A percentile compares a stretch with the other conserved stretches of the same genome.
phyloP scores from a whole-genome alignment of 2,888 invertebrate genomes.

The Molanna angustata region DNA sequence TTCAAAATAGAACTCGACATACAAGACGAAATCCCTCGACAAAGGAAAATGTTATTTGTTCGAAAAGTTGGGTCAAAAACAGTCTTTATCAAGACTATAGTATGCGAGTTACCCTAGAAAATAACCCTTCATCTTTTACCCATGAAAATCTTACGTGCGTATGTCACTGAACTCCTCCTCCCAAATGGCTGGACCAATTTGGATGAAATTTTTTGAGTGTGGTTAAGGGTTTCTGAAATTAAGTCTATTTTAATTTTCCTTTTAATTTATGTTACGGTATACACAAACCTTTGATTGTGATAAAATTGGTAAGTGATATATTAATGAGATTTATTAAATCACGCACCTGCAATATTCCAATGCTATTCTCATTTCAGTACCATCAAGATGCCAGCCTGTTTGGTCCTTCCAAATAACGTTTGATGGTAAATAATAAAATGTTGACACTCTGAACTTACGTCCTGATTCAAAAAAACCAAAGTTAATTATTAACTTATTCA shows the following conservation, averaged over 20 bases:
- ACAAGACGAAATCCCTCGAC: no score
- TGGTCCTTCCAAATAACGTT: conserved; percentile 16
- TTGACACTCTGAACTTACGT: conserved; percentile 2
- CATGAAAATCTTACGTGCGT: no score
- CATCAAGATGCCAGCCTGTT: conserved; percentile 13
- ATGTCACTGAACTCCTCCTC: no score
- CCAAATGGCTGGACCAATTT: no score
- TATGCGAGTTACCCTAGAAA: no score
- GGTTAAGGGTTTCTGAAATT: no score
- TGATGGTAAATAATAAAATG: conserved; percentile 17
- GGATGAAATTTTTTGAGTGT: no score
- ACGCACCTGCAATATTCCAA: conserved; percentile 18
- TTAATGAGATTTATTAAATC: neutral
- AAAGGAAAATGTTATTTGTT: no score
- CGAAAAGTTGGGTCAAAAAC: no score
- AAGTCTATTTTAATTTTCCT: neutral
- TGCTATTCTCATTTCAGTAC: conserved; percentile 14
- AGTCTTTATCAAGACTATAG: no score
- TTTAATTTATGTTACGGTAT: neutral
- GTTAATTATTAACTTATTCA: neutral
- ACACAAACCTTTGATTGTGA: neutral
- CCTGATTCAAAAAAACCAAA: conserved; percentile 8
- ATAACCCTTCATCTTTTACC: no score
- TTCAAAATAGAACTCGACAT: no score
- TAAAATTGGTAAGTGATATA: neutral